Evolutionary conservation across 2,113 vertebrate species (phyloP).

Genomic region (Arvicanthis niloticus): DNA sequence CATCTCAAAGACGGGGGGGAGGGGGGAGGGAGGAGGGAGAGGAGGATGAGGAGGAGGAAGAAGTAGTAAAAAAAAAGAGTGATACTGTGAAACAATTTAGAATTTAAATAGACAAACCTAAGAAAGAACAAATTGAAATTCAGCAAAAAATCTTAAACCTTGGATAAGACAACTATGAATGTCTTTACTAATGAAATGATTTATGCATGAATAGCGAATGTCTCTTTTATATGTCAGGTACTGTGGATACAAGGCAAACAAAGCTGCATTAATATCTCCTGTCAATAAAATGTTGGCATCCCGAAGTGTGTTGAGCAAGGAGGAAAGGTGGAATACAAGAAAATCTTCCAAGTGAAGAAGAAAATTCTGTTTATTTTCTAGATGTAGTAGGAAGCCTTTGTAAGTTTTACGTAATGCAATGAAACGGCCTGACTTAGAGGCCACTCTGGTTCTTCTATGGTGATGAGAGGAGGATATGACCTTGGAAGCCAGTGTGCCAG

Average conservation of each 20-base stretch:
- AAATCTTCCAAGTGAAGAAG: background rate
- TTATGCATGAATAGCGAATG: background rate
- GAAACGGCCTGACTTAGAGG: background rate
- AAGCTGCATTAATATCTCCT: background rate
- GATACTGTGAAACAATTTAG: background rate
- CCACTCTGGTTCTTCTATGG: background rate
- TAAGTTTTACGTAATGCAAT: background rate
- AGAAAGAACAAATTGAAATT: background rate
- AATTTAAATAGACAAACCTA: conserved; percentile 37
- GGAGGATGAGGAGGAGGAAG: no score
- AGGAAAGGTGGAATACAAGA: background rate
- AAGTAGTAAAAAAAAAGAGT: background rate
- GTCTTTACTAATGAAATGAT: conserved; percentile 33
- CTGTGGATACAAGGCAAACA: background rate
- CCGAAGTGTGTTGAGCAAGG: background rate
- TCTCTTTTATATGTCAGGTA: background rate
- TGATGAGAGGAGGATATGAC: background rate
- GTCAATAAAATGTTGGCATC: background rate
- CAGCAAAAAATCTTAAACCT: conserved; percentile 21
- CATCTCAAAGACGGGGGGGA: background rate
- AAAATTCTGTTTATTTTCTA: background rate
- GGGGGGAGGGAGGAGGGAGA: no score
- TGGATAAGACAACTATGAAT: background rate
- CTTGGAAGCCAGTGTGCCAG: background rate
- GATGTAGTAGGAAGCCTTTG: background rate